Conservation (phyloP, 1,140 invertebrate genomes). For the Meloidogyne exigua region DNA sequence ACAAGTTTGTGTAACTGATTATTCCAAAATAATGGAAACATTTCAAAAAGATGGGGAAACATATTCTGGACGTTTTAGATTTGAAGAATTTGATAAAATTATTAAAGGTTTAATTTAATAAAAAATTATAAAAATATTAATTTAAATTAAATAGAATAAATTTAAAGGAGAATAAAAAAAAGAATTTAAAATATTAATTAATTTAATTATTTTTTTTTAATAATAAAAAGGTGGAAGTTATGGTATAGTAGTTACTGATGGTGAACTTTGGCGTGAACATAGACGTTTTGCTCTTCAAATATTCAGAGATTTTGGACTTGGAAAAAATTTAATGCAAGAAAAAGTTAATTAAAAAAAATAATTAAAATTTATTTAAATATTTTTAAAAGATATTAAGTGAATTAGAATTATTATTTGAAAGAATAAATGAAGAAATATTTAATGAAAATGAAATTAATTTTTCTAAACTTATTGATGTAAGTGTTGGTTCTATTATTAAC, state of each 20-base stretch:
- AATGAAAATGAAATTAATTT: constrained; percentile 29
- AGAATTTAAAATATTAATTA: background rate
- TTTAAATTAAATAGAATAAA: background rate
- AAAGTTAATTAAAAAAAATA: too few relatives aligned
- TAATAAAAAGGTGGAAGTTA: constrained; percentile 25
- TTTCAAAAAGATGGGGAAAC: constrained; percentile 48
- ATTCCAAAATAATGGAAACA: constrained; percentile 42
- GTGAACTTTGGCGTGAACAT: constrained; percentile 46
- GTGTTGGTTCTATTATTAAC: constrained; percentile 44
- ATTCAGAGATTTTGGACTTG: constrained; percentile 49
- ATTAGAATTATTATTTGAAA: constrained; percentile 34
- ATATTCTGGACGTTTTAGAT: constrained; percentile 39
- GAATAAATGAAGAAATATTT: constrained; percentile 34
- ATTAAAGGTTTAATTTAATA: constrained; percentile 35
- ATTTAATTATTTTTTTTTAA: background rate
- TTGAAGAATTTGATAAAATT: constrained; percentile 34
- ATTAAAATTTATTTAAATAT: constrained; percentile 8
- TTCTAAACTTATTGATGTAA: constrained; percentile 34
- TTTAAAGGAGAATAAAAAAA: background rate
- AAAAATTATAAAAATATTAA: too few relatives aligned
- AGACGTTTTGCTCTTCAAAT: constrained; percentile 50
- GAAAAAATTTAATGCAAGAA: constrained; percentile 47
- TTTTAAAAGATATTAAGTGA: constrained; percentile 36
- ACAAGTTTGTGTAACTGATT: constrained; percentile 39
- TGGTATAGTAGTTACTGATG: constrained; percentile 46